Evolutionary conservation across 2,888 invertebrate genomes (phyloP).

Genomic region (Agrochola circellaris): DNA sequence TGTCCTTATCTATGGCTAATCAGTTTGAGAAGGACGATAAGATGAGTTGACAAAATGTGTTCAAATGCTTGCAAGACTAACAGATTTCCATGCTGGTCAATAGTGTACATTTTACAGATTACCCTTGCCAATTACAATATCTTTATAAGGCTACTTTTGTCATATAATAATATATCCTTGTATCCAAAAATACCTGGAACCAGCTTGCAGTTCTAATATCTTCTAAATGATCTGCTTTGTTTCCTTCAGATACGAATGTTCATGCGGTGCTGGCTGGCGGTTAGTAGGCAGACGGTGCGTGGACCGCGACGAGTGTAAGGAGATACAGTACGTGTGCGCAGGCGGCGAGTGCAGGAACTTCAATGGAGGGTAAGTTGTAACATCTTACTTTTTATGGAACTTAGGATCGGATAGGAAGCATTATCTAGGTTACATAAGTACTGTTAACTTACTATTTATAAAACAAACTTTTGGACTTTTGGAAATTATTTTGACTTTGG

Average conservation of each 20-base stretch:
- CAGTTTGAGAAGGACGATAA: not conserved
- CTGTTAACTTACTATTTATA: not conserved
- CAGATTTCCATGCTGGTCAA: not conserved
- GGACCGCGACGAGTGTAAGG: constrained; percentile 95
- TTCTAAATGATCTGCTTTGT: not conserved
- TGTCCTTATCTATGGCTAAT: not conserved
- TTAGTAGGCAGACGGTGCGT: constrained; percentile 91
- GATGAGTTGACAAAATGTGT: not conserved
- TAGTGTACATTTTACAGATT: not conserved
- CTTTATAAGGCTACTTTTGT: not conserved
- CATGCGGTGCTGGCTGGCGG: constrained; percentile 95
- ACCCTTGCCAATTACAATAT: not conserved
- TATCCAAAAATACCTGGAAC: not conserved
- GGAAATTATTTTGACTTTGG: not conserved
- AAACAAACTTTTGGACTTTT: not conserved
- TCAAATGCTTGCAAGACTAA: not conserved
- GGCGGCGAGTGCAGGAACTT: constrained; percentile 96
- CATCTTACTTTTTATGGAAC: not conserved
- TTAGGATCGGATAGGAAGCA: not conserved
- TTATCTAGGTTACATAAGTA: not conserved
- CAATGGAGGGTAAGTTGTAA: constrained; percentile 91
- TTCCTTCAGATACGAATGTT: constrained; percentile 89
- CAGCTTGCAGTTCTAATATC: not conserved
- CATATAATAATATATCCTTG: too few relatives aligned
- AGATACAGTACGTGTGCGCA: constrained; percentile 93